phyloP scores from a whole-genome alignment of 1,140 invertebrate genomes.

The Grapholita molesta region DNA sequence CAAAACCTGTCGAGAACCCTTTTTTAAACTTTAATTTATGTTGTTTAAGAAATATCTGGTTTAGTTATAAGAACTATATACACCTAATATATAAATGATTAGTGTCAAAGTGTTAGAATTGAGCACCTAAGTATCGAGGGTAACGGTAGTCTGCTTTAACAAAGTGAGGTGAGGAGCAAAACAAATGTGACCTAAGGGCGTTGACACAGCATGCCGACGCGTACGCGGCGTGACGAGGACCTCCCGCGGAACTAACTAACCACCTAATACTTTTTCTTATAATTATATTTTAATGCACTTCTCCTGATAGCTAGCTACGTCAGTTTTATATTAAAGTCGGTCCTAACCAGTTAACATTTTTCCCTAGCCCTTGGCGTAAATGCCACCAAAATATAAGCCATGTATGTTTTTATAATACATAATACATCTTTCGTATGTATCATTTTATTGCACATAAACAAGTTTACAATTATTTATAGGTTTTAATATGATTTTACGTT shows the following conservation, averaged over 20 bases:
- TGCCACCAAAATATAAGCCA: no score
- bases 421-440: no score
- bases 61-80: no score
- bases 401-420: no score
- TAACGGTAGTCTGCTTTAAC: background rate
- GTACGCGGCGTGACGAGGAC: constrained; percentile 24
- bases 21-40: background rate
- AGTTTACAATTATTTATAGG: no score
- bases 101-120: background rate
- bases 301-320: background rate
- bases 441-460: no score
- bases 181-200: constrained; percentile 36
- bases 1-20: background rate
- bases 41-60: background rate
- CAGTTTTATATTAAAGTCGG: background rate
- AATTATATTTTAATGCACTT: background rate
- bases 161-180: constrained; percentile 28
- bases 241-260: background rate
- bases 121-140: background rate
- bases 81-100: no score
- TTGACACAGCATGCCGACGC: constrained; percentile 55
- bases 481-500: no score
- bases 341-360: no score
- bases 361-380: no score
- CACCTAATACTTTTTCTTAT: background rate